Evolutionary conservation across 2,113 vertebrate species (phyloP).

Genomic region (Gopherus flavomarginatus): DNA sequence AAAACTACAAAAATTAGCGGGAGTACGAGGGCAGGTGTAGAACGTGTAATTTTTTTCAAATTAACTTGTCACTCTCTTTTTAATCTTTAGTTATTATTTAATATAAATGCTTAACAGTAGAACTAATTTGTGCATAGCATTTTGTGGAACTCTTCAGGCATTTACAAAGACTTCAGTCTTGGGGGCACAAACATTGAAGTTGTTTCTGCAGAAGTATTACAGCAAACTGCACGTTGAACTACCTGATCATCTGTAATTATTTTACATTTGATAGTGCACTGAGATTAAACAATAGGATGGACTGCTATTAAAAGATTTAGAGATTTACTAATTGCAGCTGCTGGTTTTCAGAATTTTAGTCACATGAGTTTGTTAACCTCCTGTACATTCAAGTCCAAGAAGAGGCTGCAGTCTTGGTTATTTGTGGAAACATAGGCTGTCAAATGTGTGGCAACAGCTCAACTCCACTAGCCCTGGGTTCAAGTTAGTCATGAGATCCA

Average conservation of each 20-base stretch:
- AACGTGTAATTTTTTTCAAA: not conserved
- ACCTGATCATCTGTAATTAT: not conserved
- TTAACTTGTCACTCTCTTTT: not conserved
- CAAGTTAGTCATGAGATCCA: not conserved
- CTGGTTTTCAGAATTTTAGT: not conserved
- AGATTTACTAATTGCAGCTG: slow-evolving; percentile 26
- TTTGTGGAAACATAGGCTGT: not conserved
- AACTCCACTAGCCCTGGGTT: not conserved
- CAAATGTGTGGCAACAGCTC: not conserved
- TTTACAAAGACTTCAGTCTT: not conserved
- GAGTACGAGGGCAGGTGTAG: not conserved
- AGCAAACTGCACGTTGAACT: not conserved
- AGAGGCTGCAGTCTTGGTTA: fast-evolving
- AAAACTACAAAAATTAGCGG: not conserved
- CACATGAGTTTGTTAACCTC: not conserved
- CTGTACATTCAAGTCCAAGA: not conserved
- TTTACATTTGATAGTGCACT: not conserved
- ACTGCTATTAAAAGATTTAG: slow-evolving; percentile 10
- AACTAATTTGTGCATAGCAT: not conserved
- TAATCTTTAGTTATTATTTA: not conserved
- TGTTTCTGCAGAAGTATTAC: not conserved
- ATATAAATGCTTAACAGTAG: not conserved
- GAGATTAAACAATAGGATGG: slow-evolving; percentile 34
- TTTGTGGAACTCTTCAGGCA: not conserved
- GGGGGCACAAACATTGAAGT: not conserved